Base-by-base conservation (phyloP, 2,888 invertebrate genomes). In the Tuta absoluta region DNA sequence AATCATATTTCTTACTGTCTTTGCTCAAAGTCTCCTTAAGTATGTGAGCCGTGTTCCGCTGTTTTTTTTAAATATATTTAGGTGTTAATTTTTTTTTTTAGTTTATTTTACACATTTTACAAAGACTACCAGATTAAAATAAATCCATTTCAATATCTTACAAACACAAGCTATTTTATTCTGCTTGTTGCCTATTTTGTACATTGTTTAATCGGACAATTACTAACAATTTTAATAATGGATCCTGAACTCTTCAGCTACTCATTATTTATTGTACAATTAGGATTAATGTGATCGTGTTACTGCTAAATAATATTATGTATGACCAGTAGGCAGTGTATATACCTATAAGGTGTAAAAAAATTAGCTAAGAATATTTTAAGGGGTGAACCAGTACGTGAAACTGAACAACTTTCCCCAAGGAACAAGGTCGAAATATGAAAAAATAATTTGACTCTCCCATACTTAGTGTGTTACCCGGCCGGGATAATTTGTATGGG, bases 171-270 rank as follows among this genome's bases (percentile, higher is more conserved):
- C 23, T 23, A 53, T 7, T 33, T 33, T n/a, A n/a, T n/a, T 33
- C 28, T 23, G 51, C 24, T 14, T 53, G 21, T 10, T 12, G 23
- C 10, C 49, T 49, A 49, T 21, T 48, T 49, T 19, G 33, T 49
- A 23, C 5, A 23, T 53, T 23, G 11, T 53, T 14, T 23, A 14
- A 53, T 53, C 11, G 14, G 12, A 14, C 21, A 21, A 23, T 11
- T 5, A 28, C 5, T 28, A n/a, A n/a, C n/a, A n/a, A 4, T 28
- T 28, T 21, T 23, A 23, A 24, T 23, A 23, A 3, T 53, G 51
- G 51, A 53, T 53, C 51, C 51, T 53, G 51, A 53, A 53, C 14
- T 14, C 51, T 53, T 24, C 24, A 53, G 21, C 21, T 53, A 53
- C 51, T 53, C n/a, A 51, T 10, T 17, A 19, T 23, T 51, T 11